phyloP scores from a whole-genome alignment of 2,113 vertebrate species.

The Urocynchramus pylzowi region DNA sequence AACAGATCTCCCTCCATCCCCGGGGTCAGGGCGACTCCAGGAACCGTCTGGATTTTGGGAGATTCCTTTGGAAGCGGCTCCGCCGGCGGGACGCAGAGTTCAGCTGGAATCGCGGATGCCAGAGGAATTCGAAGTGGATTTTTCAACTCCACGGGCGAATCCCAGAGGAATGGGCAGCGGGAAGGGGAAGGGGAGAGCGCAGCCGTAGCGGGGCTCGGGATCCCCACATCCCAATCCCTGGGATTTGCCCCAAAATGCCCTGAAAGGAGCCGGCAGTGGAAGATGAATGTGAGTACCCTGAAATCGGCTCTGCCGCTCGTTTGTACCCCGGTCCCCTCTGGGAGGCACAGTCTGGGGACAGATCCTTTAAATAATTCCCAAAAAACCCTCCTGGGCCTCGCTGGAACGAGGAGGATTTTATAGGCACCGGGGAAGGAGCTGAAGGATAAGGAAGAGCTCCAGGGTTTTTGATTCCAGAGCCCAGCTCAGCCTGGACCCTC shows the following conservation, averaged over 20 bases:
- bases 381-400: neutral
- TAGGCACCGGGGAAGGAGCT: neutral
- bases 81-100: conserved; percentile 19
- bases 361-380: neutral
- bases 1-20: conserved; percentile 24
- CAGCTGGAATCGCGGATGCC: conserved; percentile 47
- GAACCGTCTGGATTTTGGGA: neutral
- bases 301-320: neutral
- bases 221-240: neutral
- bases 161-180: conserved; percentile 61
- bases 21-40: conserved; percentile 41
- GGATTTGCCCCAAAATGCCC: conserved; percentile 70
- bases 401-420: neutral
- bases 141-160: conserved; percentile 55
- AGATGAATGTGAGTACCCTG: conserved; percentile 78
- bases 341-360: neutral
- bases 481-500: neutral
- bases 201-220: neutral
- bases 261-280: conserved; percentile 66
- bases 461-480: neutral
- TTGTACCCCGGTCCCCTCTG: neutral
- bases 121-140: conserved; percentile 69
- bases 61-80: conserved; percentile 26
- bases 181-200: conserved; percentile 63
- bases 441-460: neutral